Percentiles rank a stretch among this genome's conserved stretches.
Conservation (phyloP, 92 coral and sea anemone species). For the Actinostola sp. region DNA sequence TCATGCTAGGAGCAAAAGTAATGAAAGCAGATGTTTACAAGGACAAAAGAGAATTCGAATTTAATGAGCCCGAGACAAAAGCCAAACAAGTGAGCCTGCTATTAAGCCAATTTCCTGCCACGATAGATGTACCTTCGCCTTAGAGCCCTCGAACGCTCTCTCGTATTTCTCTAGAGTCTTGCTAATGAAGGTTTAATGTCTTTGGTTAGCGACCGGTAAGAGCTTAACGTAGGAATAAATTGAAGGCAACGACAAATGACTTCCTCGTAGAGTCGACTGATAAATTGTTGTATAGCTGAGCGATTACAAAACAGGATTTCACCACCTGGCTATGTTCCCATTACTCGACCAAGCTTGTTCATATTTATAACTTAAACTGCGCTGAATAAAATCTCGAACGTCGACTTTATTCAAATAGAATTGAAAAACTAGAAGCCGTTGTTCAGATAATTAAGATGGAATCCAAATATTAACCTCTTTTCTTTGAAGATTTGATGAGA, state of each 20-base stretch:
- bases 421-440: not conserved
- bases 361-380: slow-evolving; percentile 25
- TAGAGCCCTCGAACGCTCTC: slow-evolving; percentile 34
- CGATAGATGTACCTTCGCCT: slow-evolving; percentile 20
- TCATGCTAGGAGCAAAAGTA: slow-evolving; percentile 20
- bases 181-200: slow-evolving; percentile 14
- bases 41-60: slow-evolving; percentile 48
- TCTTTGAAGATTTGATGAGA: not conserved
- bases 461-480: not conserved
- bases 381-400: slow-evolving; percentile 9
- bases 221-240: not conserved
- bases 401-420: not conserved
- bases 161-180: not conserved
- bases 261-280: slow-evolving; percentile 33
- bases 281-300: slow-evolving; percentile 49
- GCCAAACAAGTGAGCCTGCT: slow-evolving; percentile 32
- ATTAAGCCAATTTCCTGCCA: slow-evolving; percentile 40
- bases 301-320: slow-evolving; percentile 54
- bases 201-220: slow-evolving; percentile 4
- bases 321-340: slow-evolving; percentile 73
- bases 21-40: slow-evolving; percentile 40
- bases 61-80: slow-evolving; percentile 49
- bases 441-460: not conserved
- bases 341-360: slow-evolving; percentile 26
- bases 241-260: slow-evolving; percentile 31